phyloP scores from a whole-genome alignment of 2,888 invertebrate species.

The Eupithecia centaureata region DNA sequence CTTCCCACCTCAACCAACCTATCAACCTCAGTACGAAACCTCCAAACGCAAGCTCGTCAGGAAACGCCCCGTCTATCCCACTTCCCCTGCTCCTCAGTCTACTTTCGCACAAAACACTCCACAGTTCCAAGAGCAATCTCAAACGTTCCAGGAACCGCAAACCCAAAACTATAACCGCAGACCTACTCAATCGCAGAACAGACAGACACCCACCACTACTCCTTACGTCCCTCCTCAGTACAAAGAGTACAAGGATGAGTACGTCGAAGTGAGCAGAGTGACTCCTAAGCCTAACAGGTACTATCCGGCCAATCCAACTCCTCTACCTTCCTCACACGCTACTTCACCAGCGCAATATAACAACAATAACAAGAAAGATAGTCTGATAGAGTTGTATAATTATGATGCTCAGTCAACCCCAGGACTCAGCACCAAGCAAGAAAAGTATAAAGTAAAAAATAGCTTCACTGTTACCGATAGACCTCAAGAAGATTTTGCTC shows the following conservation, averaged over 20 bases:
- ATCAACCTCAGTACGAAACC: constrained; percentile 59
- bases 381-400: constrained; percentile 74
- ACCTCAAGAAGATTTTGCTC: constrained; percentile 63
- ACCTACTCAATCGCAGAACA: constrained; percentile 51
- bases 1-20: constrained; percentile 53
- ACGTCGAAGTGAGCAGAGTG: constrained; percentile 77
- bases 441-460: constrained; percentile 68
- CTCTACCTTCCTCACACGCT: constrained; percentile 61
- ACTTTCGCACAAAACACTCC: constrained; percentile 58
- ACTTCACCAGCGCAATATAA: constrained; percentile 56
- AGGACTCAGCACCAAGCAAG: constrained; percentile 61
- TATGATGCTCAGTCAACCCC: constrained; percentile 75
- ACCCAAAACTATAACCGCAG: constrained; percentile 56
- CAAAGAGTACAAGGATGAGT: constrained; percentile 73
- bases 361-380: constrained; percentile 71
- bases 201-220: constrained; percentile 51
- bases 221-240: constrained; percentile 71
- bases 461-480: constrained; percentile 68
- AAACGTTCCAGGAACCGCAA: constrained; percentile 39
- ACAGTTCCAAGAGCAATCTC: constrained; percentile 29
- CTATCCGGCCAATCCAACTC: constrained; percentile 60
- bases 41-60: constrained; percentile 73
- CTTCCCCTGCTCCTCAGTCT: constrained; percentile 58
- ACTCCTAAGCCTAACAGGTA: constrained; percentile 70
- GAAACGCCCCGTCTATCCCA: constrained; percentile 70